These are phyloP conservation scores for Drosophila atroscutellata DNA, from an alignment of 2,888 invertebrate species.

Conservation along the genomic window DNA sequence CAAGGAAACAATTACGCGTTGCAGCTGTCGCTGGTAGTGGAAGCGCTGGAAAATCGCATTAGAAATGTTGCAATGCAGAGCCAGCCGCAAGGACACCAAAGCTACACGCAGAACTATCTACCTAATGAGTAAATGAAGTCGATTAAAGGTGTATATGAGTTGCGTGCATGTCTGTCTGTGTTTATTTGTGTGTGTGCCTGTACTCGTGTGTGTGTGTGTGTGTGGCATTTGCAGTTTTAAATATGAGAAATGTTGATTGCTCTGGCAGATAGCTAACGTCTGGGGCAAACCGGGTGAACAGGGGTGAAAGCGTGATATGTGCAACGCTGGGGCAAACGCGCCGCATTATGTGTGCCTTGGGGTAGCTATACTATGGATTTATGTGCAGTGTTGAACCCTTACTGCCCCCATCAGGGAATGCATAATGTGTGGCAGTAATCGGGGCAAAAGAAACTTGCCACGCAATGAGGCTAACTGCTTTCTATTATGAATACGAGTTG, in stretches of 20 bases:
- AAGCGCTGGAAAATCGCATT: slow-evolving; percentile 67
- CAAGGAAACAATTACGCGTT: slow-evolving; percentile 80
- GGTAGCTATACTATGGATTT: slow-evolving; percentile 35
- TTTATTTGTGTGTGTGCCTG: slow-evolving; percentile 9
- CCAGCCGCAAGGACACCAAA: slow-evolving; percentile 45
- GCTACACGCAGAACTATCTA: slow-evolving; percentile 63
- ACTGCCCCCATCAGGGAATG: slow-evolving; percentile 35
- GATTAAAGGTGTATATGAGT: slow-evolving; percentile 70
- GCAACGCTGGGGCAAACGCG: slow-evolving; percentile 11
- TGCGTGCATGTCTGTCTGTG: slow-evolving; percentile 5
- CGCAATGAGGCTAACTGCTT: slow-evolving; percentile 52
- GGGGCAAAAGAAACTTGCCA: slow-evolving; percentile 41
- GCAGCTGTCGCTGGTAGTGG: slow-evolving; percentile 59
- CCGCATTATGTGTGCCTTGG: slow-evolving; percentile 22
- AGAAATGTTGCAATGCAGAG: slow-evolving; percentile 58
- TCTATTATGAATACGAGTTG: slow-evolving; percentile 26
- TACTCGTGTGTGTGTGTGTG: slow-evolving; percentile 4
- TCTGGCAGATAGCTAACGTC: slow-evolving; percentile 39
- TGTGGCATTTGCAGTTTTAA: slow-evolving; percentile 53
- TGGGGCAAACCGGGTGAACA: neutral
- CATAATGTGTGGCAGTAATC: slow-evolving; percentile 59
- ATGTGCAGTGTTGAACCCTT: slow-evolving; percentile 23
- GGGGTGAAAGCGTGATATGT: slow-evolving; percentile 48
- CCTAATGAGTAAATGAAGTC: slow-evolving; percentile 82
- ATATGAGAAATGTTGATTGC: slow-evolving; percentile 72